Conservation (phyloP, 2,113 vertebrate species). For the Indri indri region DNA sequence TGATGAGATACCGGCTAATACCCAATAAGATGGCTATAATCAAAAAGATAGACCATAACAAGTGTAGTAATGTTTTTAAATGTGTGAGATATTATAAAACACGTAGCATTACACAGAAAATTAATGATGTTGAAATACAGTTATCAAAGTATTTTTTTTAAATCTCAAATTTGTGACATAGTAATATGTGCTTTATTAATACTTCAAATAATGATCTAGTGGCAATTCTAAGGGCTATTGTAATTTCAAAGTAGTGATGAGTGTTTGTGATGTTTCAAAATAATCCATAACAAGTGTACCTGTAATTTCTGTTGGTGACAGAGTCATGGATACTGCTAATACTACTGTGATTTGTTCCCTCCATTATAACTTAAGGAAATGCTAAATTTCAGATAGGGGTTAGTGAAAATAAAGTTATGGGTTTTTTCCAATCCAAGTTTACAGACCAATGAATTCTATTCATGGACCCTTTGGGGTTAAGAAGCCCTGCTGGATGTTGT, state of each 20-base stretch:
- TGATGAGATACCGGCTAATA: no score
- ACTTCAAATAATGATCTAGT: not conserved
- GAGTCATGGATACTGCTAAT: not conserved
- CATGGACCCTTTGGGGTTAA: not conserved
- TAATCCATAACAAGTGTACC: not conserved
- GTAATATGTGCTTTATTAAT: not conserved
- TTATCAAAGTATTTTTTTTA: not conserved
- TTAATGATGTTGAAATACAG: not conserved
- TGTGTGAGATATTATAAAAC: not conserved
- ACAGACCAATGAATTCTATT: not conserved
- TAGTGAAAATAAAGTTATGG: not conserved
- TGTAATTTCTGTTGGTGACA: not conserved
- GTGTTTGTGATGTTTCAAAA: not conserved
- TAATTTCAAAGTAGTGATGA: slow-evolving; percentile 17
- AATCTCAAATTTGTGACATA: not conserved
- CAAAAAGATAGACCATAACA: no score
- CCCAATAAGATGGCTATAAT: no score
- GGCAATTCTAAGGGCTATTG: not conserved
- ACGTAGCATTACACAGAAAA: not conserved
- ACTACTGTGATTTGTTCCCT: not conserved
- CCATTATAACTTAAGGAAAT: not conserved
- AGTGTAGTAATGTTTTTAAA: slow-evolving; percentile 20
- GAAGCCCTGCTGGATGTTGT: not conserved
- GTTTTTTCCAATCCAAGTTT: not conserved
- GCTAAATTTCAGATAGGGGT: not conserved